phyloP scores from a whole-genome alignment of 53 echinoderm and acorn worm species.

The Arbacia lixula region DNA sequence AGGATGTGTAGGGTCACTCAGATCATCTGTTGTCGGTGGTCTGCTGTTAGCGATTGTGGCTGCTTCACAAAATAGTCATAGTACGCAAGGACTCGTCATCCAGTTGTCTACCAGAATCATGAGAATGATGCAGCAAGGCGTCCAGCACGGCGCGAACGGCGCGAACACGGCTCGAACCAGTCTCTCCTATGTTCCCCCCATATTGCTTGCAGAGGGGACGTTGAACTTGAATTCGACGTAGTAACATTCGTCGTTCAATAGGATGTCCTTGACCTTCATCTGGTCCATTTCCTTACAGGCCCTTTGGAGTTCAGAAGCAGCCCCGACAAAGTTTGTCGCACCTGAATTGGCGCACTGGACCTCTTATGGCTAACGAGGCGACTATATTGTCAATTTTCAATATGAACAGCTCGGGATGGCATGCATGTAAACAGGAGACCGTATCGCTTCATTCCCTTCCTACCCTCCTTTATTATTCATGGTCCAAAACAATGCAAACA shows the following conservation, averaged over 20 bases:
- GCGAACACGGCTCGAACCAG: background rate
- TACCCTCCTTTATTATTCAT: conserved; percentile 34
- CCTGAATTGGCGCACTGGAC: conserved; percentile 27
- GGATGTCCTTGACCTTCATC: background rate
- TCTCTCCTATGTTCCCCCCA: conserved; percentile 44
- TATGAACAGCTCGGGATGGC: conserved; percentile 39
- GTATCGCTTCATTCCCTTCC: conserved; percentile 44
- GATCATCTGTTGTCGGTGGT: conserved; percentile 37
- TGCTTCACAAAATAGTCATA: conserved; percentile 15
- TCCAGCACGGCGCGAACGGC: conserved; percentile 30
- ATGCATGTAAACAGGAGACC: conserved; percentile 48
- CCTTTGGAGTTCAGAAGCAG: conserved; percentile 2
- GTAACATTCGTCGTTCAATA: conserved; percentile 6
- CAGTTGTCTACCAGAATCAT: conserved; percentile 12
- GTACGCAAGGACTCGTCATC: conserved; percentile 35
- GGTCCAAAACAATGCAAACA: conserved; percentile 64
- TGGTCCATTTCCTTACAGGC: conserved; percentile 28
- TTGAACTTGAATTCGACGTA: conserved; percentile 24
- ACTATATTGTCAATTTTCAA: conserved; percentile 49
- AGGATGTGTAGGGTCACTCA: background rate
- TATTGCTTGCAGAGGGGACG: conserved; percentile 18
- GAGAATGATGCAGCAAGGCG: conserved; percentile 29
- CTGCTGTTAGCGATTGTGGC: conserved; percentile 49
- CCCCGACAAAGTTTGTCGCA: conserved; percentile 37
- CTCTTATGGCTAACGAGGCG: conserved; percentile 3